A percentile compares a stretch with the other conserved stretches of the same genome.
Evolutionary conservation across 2,113 vertebrate genomes (phyloP).

Genomic region (Psephotus haematonotus): DNA sequence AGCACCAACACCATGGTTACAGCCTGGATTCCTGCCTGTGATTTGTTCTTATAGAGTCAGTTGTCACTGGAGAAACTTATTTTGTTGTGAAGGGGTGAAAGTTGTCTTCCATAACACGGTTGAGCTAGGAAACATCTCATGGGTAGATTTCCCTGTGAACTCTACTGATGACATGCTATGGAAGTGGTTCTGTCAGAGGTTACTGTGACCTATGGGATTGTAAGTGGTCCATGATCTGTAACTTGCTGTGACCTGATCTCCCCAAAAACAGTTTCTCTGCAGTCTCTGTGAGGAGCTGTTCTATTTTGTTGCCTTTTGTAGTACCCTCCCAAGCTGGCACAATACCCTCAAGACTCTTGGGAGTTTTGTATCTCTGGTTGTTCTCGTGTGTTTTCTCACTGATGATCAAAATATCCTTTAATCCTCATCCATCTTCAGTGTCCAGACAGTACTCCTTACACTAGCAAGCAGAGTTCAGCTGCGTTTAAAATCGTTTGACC

Average conservation of each 20-base stretch:
- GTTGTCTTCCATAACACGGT: not conserved
- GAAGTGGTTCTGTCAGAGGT: not conserved
- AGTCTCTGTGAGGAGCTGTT: rapidly evolving
- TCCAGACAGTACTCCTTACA: not conserved
- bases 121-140: not conserved
- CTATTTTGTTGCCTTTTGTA: not conserved
- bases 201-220: not conserved
- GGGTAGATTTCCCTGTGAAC: not conserved
- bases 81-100: not conserved
- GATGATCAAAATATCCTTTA: not conserved
- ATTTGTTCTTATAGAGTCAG: not conserved
- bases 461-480: not conserved
- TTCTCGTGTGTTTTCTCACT: not conserved
- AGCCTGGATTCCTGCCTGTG: not conserved
- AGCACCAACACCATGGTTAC: rapidly evolving
- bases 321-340: not conserved
- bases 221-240: not conserved
- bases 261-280: not conserved
- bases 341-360: not conserved
- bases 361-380: not conserved
- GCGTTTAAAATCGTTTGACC: not conserved
- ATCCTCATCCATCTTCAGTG: not conserved
- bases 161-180: not conserved
- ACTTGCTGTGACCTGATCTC: not conserved
- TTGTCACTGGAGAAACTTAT: not conserved